A percentile compares a stretch with the other conserved stretches of the same genome.
phyloP scores from a whole-genome alignment of 2,113 vertebrate species.

The Oncorhynchus mykiss region DNA sequence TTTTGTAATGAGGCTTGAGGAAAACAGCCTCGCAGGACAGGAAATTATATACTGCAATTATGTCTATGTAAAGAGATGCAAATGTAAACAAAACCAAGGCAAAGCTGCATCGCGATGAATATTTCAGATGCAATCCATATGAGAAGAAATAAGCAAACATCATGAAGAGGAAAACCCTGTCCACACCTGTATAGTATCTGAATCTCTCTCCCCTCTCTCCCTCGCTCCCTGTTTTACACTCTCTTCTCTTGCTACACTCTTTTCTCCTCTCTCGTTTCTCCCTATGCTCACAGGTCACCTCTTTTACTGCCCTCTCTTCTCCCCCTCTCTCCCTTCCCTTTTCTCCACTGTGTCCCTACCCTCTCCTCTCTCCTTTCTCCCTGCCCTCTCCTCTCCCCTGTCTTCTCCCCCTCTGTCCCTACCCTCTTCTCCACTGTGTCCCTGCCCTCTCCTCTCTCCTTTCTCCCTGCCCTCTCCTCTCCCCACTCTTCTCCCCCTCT shows the following conservation, averaged over 20 bases:
- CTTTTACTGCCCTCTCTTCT: background rate
- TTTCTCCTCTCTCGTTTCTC: background rate
- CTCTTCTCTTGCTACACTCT: background rate
- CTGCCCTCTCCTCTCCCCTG: slow-evolving; percentile 40
- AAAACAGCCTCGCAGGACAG: background rate
- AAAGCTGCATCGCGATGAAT: background rate
- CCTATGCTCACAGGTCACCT: background rate
- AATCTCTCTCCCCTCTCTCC: background rate
- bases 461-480: too few species aligned
- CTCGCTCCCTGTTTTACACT: background rate
- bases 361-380: slow-evolving; percentile 17
- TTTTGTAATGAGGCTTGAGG: background rate
- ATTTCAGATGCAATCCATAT: background rate
- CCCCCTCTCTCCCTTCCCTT: background rate
- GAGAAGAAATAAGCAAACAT: background rate
- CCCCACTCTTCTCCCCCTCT: background rate
- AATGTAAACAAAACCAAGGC: background rate
- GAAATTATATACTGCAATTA: background rate
- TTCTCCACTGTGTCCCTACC: background rate
- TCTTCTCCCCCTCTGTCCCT: too few species aligned
- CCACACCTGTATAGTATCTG: background rate
- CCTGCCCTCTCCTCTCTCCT: too few species aligned
- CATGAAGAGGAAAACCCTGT: background rate
- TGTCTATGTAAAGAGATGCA: background rate
- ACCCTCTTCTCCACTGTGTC: too few species aligned